Conservation (phyloP, 2,888 invertebrate genomes). For the Eilema depressum region DNA sequence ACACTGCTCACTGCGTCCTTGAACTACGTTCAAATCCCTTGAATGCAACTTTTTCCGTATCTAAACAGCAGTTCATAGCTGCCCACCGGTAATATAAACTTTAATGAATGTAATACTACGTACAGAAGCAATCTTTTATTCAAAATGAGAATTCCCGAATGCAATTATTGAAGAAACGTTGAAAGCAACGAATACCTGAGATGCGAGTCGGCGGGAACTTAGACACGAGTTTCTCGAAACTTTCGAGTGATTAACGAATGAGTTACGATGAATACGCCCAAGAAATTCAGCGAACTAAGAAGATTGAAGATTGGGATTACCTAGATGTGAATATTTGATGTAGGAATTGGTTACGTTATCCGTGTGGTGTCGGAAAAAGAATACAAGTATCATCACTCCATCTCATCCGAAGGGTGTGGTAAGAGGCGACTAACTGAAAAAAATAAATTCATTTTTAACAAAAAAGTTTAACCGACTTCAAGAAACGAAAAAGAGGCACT, state of each 20-base stretch:
- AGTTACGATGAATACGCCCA: slow-evolving; percentile 32
- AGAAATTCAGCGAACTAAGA: slow-evolving; percentile 1
- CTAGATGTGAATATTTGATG: background rate
- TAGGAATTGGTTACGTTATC: background rate
- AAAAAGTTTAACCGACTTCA: too few relatives aligned
- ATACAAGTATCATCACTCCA: too few relatives aligned
- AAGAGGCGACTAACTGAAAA: too few relatives aligned
- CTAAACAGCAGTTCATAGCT: too few relatives aligned
- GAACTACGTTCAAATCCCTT: too few relatives aligned
- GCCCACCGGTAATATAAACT: background rate
- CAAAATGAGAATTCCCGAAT: slow-evolving; percentile 48
- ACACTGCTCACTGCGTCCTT: too few relatives aligned
- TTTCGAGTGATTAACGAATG: slow-evolving; percentile 63
- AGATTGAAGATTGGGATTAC: background rate
- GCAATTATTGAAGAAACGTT: slow-evolving; percentile 41
- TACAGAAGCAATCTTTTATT: slow-evolving; percentile 24
- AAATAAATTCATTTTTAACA: too few relatives aligned
- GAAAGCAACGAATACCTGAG: slow-evolving; percentile 44
- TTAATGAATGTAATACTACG: slow-evolving; percentile 13
- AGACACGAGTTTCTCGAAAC: slow-evolving; percentile 56
- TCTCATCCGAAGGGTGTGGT: too few relatives aligned
- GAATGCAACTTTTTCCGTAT: too few relatives aligned
- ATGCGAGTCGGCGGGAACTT: slow-evolving; percentile 50
- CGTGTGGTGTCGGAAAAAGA: too few relatives aligned
- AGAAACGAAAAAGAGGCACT: too few relatives aligned